Base-by-base conservation (phyloP, 1,140 invertebrate genomes). In the Propsilocerus akamusi region DNA sequence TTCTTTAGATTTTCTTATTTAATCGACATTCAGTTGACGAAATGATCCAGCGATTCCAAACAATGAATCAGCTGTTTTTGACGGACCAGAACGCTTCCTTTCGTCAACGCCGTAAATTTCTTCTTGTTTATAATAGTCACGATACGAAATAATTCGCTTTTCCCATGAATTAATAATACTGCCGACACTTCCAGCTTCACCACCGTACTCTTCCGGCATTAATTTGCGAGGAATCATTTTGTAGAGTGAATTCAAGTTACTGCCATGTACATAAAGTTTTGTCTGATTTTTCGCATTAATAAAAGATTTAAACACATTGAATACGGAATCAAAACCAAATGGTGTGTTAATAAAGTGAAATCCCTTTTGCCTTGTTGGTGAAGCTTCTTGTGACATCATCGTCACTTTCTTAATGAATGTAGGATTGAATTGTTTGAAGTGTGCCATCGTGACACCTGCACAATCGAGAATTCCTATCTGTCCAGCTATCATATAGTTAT, bases 31-130 rank as follows among this genome's bases (percentile, higher is more conserved):
- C 22, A 41, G 22, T 52, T 53, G 55, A 41, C 73, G 66, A 56
- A 77, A 77, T 20, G 73, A 74, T 17, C 74, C 75, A 52, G 75
- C 70, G 11, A 72, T 52, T 4, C 74, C 74, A 50, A 74, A 77
- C 49, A 73, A 58, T 41, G 68, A 68, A 26, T 68, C 63, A 20
- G 17, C 22, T 20, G 22, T 41, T 20, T 41, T 41, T 41, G 34
- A 41, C 5, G 65, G 53, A 14, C 65, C 68, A 7, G 67, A 65
- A n/a, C 76, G 60, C 49, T 72, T 67, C n/a, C 64, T 68, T 54
- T 80, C 76, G 53, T 75, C 63, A 3, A 67, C 63, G 17, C 68
- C 66, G 54, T 68, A 74, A 51, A 69, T 60, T 25, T 68, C 69
- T 12, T 72, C 66, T 22, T 70, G 66, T 22, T 69, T 48, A 50